Evolutionary conservation across 2,888 invertebrate species (phyloP).

Genomic region (Eucera pruinosa): DNA sequence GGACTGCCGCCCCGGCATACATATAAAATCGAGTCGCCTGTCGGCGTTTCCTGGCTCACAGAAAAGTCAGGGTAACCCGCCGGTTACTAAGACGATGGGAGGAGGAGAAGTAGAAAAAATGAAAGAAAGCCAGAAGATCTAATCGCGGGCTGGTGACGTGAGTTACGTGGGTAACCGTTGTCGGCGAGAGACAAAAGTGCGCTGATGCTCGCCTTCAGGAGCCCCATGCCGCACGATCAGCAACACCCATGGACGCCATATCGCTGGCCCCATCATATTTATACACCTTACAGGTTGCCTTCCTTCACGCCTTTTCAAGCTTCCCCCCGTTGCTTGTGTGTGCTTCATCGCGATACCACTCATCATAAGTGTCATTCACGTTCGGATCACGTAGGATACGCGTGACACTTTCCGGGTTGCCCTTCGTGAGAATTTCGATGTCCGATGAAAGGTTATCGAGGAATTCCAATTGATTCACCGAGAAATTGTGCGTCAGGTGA

Average conservation of each 20-base stretch:
- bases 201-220: slow-evolving; percentile 59
- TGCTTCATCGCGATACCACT: slow-evolving; percentile 23
- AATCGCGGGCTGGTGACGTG: slow-evolving; percentile 76
- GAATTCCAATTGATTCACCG: too few relatives aligned
- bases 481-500: too few relatives aligned
- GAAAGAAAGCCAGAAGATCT: slow-evolving; percentile 69
- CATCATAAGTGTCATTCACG: slow-evolving; percentile 43
- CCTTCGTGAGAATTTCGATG: slow-evolving; percentile 41
- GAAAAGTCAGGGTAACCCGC: slow-evolving; percentile 5
- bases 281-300: slow-evolving; percentile 72
- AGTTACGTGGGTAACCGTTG: slow-evolving; percentile 78
- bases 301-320: slow-evolving; percentile 66
- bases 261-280: slow-evolving; percentile 76
- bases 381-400: slow-evolving; percentile 33
- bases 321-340: slow-evolving; percentile 39
- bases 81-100: background rate
- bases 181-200: slow-evolving; percentile 74
- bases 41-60: slow-evolving; percentile 34
- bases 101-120: background rate
- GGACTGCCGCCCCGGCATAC: slow-evolving; percentile 16
- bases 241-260: slow-evolving; percentile 73
- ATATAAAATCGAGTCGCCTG: slow-evolving; percentile 18
- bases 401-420: slow-evolving; percentile 29
- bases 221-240: slow-evolving; percentile 66
- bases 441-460: slow-evolving; percentile 3